Evolutionary conservation across 2,888 invertebrate genomes (phyloP), one percentile per base, ranked within the genome.

Genomic region (Cacoxenus indagator): DNA sequence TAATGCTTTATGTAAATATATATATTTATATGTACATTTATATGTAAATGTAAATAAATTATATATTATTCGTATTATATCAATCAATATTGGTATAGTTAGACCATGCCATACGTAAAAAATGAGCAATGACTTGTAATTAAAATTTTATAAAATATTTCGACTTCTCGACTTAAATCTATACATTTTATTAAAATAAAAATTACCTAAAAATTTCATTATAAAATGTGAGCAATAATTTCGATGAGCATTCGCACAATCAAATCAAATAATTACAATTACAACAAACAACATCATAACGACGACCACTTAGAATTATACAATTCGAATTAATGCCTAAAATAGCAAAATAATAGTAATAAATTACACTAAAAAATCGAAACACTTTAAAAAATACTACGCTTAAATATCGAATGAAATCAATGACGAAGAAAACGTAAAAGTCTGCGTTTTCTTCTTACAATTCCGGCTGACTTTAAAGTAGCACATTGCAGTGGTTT

Each of bases 161-260:
- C 62, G 55, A 70, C 68, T 76, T 78, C 70, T 77, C 80, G 73
- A 78, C 57, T 57, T 55, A 29, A 76, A 71, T 74, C 68, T 62
- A 4, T 65, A 68, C 64, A 68, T 57, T 45, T 19, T 62, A 37
- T 19, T 48, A 27, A 69, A 72, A 70, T 70, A 71, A 72, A 71
- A 72, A 72, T 67, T 37, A 68, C 45, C 31, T 55, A 70, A 67
- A 75, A 72, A 75, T 67, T 80, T 74, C 73, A 78, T 76, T 70
- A 70, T 67, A 54, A 54, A 65, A 48, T 51, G 14, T 67, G 54
- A 54, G 51, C 48, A 51, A 55, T 14, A 57, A 57, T 29, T 45
- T 45, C 26, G 19, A 31, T 75, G 79, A 74, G 74, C 79, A 73
- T 62, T 69, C 68, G 67, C 14, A 24, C 43, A 51, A 31, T 48